phyloP scores from a whole-genome alignment of 2,797 vertebrate species.

The Tapirus indicus region DNA sequence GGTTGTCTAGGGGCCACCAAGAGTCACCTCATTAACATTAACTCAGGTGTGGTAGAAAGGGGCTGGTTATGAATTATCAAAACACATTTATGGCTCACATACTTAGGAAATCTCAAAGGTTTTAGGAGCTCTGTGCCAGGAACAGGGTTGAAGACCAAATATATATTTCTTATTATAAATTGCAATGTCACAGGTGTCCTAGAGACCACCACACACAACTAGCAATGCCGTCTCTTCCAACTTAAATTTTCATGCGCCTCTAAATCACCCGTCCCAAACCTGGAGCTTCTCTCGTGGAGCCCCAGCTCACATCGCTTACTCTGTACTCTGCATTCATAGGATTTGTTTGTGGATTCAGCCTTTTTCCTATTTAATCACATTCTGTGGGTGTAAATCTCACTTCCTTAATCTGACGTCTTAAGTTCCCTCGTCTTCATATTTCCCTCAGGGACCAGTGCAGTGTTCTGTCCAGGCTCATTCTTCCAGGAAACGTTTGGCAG shows the following conservation, averaged over 20 bases:
- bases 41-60: not conserved
- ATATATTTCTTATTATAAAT: not conserved
- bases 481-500: not conserved
- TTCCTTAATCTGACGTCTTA: not conserved
- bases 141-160: not conserved
- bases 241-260: not conserved
- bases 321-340: not conserved
- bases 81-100: not conserved
- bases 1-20: not conserved
- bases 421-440: not conserved
- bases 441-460: accelerated
- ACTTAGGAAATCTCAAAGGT: not conserved
- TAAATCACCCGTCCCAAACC: not conserved
- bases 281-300: too few relatives aligned
- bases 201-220: not conserved
- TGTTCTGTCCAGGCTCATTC: not conserved
- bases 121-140: not conserved
- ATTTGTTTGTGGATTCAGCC: too few relatives aligned
- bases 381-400: not conserved
- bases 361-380: not conserved
- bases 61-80: not conserved
- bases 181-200: not conserved
- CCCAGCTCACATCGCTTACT: not conserved
- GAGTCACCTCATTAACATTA: not conserved
- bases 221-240: not conserved